Percentiles rank a stretch among this genome's conserved stretches.
These are phyloP conservation scores for Macropus fuliginosus DNA, from an alignment of 2,797 vertebrate species.

Conservation along the genomic window DNA sequence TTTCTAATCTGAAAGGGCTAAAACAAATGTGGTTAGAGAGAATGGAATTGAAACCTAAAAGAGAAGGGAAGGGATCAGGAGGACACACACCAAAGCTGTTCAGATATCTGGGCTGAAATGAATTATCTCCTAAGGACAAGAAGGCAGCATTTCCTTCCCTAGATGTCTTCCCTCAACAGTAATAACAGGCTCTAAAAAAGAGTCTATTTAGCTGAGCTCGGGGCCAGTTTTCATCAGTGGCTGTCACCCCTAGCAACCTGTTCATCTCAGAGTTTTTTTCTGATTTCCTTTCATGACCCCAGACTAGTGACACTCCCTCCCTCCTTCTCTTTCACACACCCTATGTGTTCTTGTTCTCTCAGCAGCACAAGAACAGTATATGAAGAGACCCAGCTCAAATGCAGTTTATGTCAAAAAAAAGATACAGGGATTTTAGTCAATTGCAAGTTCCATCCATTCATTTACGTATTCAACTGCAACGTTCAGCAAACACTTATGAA, in stretches of 20 bases:
- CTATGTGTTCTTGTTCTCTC: neutral
- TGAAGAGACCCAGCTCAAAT: neutral
- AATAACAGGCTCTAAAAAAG: neutral
- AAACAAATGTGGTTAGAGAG: neutral
- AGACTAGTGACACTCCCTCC: neutral
- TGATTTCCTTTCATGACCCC: neutral
- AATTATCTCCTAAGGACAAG: neutral
- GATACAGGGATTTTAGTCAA: neutral
- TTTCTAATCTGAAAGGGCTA: neutral
- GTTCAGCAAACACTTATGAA: neutral
- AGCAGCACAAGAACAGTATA: neutral
- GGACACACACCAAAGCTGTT: neutral
- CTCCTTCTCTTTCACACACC: neutral
- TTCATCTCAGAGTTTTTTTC: neutral
- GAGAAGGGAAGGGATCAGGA: neutral
- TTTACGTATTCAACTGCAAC: neutral
- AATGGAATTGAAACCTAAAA: neutral
- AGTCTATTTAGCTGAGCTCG: neutral
- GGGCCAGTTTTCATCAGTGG: neutral
- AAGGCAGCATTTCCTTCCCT: neutral
- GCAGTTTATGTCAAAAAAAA: neutral
- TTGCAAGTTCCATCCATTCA: neutral
- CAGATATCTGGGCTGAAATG: neutral
- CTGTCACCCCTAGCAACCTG: neutral
- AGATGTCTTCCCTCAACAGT: neutral